Base-by-base conservation (phyloP, 2,113 vertebrate species). In the Psilopsiagon aurifrons region DNA sequence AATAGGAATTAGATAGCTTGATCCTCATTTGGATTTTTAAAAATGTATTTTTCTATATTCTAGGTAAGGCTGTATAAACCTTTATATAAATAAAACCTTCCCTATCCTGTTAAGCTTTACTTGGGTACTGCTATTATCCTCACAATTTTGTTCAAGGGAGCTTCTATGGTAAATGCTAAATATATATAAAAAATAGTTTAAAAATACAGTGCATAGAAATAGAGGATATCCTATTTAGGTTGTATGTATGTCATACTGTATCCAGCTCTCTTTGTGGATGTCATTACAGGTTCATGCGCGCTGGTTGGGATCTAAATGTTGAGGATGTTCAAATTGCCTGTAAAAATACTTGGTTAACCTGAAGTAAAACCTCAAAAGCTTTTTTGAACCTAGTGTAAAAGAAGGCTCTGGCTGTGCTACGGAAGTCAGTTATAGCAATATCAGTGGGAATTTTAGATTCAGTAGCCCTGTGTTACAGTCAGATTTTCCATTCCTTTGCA, bases 281-380 rank as follows among this genome's bases (percentile, higher is more conserved):
- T 37, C 23, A 43, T 87, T 86, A 67, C 28, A 79, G 27, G 47
- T 83, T 85, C 18, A 47, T 4, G 24, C 46, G 24, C 5, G 6
- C 33, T 71, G 20, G 6, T 25, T 60, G 33, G 27, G 82, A 64
- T 85, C 57, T 85, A 17, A 60, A 60, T 24, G 35, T 54, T 79
- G 81, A 35, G 19, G 73, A 18, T 9, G 43, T 83, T 84, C 51
- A 71, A 55, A 70, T 62, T 86, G 51, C 29, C 43, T 86, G 35
- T 75, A 47, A 84, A 95, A 86, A 68, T 29, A 60, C 63, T 43
- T 92, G 37, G 51, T 86, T 92, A 78, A 93, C 83, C 80, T 91
- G 69, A 86, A 60, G 47, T 71, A 71, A 95, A 94, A 88, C 29
- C 76, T n/a, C 41, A 7, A 54, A 81, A 77, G 20, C 10, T 77